These are phyloP conservation scores for Drosophila bifasciata DNA, from an alignment of 1,140 invertebrate species.

Conservation along the genomic window DNA sequence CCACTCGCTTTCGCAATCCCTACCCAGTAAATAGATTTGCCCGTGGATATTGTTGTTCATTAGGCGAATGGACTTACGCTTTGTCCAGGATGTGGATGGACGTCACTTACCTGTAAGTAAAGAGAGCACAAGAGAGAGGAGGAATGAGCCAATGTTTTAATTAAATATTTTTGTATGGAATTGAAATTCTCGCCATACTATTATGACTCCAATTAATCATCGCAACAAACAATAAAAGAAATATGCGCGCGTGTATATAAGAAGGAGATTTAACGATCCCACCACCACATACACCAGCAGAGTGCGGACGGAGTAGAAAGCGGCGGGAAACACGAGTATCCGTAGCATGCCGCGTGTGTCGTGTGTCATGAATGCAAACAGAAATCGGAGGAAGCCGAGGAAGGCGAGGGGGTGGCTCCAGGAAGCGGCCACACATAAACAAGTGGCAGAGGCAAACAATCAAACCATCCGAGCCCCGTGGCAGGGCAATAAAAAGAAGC, in stretches of 20 bases:
- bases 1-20: constrained; percentile 1
- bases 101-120: constrained; percentile 70
- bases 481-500: constrained; percentile 77
- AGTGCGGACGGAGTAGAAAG: constrained; percentile 50
- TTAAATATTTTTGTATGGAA: constrained; percentile 66
- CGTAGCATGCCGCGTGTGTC: constrained; percentile 71
- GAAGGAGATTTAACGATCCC: constrained; percentile 48
- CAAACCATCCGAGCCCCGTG: constrained; percentile 75
- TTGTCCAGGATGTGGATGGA: constrained; percentile 29
- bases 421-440: constrained; percentile 48
- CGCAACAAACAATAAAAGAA: constrained; percentile 67
- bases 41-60: constrained; percentile 65
- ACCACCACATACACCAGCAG: constrained; percentile 13
- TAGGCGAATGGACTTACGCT: constrained; percentile 68
- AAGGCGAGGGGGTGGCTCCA: constrained; percentile 10
- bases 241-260: constrained; percentile 47
- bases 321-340: constrained; percentile 42
- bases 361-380: constrained; percentile 78
- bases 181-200: constrained; percentile 68
- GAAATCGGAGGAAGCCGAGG: constrained; percentile 27
- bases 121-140: constrained; percentile 4
- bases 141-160: constrained; percentile 63
- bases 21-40: constrained; percentile 4
- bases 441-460: constrained; percentile 72
- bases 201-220: constrained; percentile 81